phyloP scores from a whole-genome alignment of 2,113 vertebrate species.

The Heterotis niloticus region DNA sequence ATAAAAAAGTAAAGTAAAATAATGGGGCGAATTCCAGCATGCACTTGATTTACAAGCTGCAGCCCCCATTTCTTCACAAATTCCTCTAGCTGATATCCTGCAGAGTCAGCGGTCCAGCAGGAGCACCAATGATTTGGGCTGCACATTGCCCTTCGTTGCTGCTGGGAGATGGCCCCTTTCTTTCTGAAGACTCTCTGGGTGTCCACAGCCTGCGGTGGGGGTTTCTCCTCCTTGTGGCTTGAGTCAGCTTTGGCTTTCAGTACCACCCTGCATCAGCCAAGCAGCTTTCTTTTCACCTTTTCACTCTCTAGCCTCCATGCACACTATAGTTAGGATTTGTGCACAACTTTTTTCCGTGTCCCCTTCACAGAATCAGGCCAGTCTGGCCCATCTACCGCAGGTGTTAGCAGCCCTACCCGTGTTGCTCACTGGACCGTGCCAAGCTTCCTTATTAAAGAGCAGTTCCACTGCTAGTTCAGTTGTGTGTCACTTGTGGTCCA shows the following conservation, averaged over 20 bases:
- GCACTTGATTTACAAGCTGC: slow-evolving; percentile 29
- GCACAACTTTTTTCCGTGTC: background rate
- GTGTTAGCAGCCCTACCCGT: slow-evolving; percentile 35
- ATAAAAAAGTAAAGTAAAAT: background rate
- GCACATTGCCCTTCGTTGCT: background rate
- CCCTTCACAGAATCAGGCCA: background rate
- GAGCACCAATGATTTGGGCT: slow-evolving; percentile 18
- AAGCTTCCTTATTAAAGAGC: slow-evolving; percentile 38
- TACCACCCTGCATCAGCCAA: background rate
- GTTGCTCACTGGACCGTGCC: slow-evolving; percentile 32
- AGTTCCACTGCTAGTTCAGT: slow-evolving; percentile 37
- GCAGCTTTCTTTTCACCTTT: background rate
- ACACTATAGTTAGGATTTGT: background rate
- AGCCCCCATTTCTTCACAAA: slow-evolving; percentile 28
- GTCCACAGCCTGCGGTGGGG: background rate
- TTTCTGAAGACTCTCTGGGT: background rate
- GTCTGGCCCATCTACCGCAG: slow-evolving; percentile 37
- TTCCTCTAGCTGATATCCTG: slow-evolving; percentile 25
- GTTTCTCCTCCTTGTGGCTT: background rate
- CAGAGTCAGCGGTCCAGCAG: slow-evolving; percentile 15
- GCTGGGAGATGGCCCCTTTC: background rate
- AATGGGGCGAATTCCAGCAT: background rate
- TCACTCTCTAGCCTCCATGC: background rate
- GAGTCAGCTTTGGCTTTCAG: background rate
- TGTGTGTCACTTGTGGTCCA: slow-evolving; percentile 34